Base-by-base conservation (phyloP, 2,113 vertebrate species). In the Oryzias melastigma region DNA sequence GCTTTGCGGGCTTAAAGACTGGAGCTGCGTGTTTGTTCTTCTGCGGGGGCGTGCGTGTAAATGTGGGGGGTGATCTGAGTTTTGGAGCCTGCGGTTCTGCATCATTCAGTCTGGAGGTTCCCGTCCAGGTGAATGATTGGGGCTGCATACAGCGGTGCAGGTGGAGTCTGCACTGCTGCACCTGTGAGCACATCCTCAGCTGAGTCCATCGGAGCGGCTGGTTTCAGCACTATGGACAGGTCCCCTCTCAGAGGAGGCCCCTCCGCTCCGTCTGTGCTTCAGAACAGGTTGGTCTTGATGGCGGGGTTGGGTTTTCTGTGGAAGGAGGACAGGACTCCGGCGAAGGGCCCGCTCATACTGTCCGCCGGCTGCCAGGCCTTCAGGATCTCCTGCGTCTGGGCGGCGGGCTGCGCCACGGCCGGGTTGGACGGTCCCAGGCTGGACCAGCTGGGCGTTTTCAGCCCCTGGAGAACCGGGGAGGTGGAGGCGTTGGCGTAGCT, bases 201-300 rank as follows among this genome's bases (percentile, higher is more conserved):
- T 10, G 10, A 35, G 35, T 35, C 35, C 35, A 35, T 35, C 3
- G 35, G 35, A 12, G 35, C 35, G 10, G 35, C 35, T 12, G 35
- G 2, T 35, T 35, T 35, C 35, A 35, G 35, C 35, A 35, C 35
- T 35, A 35, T 35, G 35, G 35, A 35, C 35, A 35, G 35, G 52
- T 64, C 58, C 57, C 54, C 66, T 57, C 63, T 55, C 63, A 57
- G 50, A 62, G 68, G 57, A 49, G 48, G 40, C 62, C 62, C 55
- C 52, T 71, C 73, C 46, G 53, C 59, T 18, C 49, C 54, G 35
- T 70, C 72, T 80, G 76, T 76, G 71, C 81, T 92, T 94, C 94
- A 98, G 91, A 98, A 98, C 80, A 98, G 93, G 75, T 98, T 97
- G 14, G 93, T 93, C 83, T 98, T 98, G 80, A 98, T 93, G 46